Conservation (phyloP, 2,113 vertebrate species). For the Halcyon malimbica region DNA sequence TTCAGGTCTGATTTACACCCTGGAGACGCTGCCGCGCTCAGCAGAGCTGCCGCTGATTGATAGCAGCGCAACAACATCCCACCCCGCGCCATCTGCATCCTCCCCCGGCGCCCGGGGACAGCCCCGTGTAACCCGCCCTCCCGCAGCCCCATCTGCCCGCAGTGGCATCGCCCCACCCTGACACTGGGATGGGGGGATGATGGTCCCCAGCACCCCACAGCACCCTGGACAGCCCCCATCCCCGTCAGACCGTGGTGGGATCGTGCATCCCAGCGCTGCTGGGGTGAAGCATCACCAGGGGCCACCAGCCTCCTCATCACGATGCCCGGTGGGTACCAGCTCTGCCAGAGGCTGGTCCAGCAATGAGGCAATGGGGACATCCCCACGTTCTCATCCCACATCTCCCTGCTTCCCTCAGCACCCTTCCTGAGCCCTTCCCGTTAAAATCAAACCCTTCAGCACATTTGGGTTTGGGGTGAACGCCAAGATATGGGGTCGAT, state of each 20-base stretch:
- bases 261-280: rapidly evolving
- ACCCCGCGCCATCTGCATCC: constrained; percentile 10
- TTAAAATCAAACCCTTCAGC: background rate
- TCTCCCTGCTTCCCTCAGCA: background rate
- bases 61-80: background rate
- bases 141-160: background rate
- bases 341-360: background rate
- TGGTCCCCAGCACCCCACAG: background rate
- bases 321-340: background rate
- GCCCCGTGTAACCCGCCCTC: background rate
- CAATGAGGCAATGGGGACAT: rapidly evolving
- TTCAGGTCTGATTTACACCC: constrained; percentile 32
- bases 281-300: background rate
- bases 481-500: background rate
- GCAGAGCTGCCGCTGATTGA: constrained; percentile 23
- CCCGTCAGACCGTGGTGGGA: rapidly evolving
- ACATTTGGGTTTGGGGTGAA: background rate
- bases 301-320: rapidly evolving
- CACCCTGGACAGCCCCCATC: background rate
- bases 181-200: rapidly evolving
- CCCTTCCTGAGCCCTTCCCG: rapidly evolving
- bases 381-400: background rate
- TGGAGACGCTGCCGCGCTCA: background rate
- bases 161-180: background rate
- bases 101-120: background rate